These are phyloP conservation scores for Ptychodera flava DNA, from an alignment of 35 echinoderm and acorn worm species.

Conservation along the genomic window DNA sequence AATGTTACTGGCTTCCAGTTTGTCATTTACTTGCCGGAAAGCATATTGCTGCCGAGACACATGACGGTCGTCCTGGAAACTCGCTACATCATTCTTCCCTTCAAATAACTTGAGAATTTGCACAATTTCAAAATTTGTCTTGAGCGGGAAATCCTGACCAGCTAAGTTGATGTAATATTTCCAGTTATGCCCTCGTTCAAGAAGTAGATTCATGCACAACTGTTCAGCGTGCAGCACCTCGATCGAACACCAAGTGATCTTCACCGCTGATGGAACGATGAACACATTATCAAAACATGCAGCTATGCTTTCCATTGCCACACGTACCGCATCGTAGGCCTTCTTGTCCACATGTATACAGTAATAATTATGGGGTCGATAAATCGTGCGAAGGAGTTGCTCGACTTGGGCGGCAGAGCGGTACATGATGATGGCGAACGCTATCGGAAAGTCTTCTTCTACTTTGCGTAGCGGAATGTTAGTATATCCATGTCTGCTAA, in stretches of 20 bases:
- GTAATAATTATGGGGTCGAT: background rate
- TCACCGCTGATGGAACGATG: background rate
- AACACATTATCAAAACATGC: constrained; percentile 49
- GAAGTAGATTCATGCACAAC: background rate
- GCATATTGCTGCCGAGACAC: constrained; percentile 21
- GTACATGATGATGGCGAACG: background rate
- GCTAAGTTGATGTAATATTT: background rate
- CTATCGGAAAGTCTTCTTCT: background rate
- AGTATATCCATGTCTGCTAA: background rate
- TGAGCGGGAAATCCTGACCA: background rate
- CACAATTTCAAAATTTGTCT: background rate
- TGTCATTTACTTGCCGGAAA: constrained; percentile 11
- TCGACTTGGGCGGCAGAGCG: background rate
- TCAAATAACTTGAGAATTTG: background rate
- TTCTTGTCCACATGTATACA: background rate
- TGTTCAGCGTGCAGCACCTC: background rate
- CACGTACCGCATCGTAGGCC: constrained; percentile 5
- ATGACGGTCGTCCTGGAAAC: background rate
- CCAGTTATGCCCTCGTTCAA: background rate
- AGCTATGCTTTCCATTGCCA: constrained; percentile 11
- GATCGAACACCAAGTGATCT: background rate
- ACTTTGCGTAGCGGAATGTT: background rate
- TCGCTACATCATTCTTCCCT: background rate
- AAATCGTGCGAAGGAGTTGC: background rate
- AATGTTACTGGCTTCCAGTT: background rate